Conservation (phyloP, 1,140 invertebrate genomes). For the Orius insidiosus region DNA sequence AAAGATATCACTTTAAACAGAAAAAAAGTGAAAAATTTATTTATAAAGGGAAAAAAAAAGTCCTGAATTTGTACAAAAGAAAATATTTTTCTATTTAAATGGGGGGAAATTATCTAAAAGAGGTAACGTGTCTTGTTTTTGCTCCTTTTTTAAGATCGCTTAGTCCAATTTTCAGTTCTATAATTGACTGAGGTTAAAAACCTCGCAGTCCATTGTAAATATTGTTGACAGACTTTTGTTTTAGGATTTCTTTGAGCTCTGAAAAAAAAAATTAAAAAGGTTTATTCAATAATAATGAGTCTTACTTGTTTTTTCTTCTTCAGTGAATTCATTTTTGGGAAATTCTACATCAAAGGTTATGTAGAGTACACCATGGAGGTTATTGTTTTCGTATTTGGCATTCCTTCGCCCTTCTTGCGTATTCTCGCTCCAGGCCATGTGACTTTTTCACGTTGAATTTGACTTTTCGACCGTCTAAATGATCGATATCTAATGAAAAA, state of each 20-base stretch:
- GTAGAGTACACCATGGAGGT: slow-evolving; percentile 80
- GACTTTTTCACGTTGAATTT: slow-evolving; percentile 79
- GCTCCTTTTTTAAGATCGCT: neutral
- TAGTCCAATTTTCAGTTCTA: neutral
- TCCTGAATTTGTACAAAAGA: slow-evolving; percentile 2
- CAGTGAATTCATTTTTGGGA: slow-evolving; percentile 74
- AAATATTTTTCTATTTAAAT: neutral
- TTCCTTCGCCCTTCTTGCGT: slow-evolving; percentile 92
- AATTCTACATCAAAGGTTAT: slow-evolving; percentile 98
- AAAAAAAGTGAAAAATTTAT: neutral
- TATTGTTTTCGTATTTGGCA: slow-evolving; percentile 99
- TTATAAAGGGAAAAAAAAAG: neutral
- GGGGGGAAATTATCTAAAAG: neutral
- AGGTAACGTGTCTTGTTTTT: neutral
- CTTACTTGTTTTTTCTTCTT: slow-evolving; percentile 73
- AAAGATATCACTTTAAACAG: neutral
- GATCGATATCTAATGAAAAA: slow-evolving; percentile 80
- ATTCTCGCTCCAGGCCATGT: slow-evolving; percentile 94
- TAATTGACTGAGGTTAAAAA: slow-evolving; percentile 20
- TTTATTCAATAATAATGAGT: neutral
- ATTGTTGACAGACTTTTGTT: slow-evolving; percentile 47
- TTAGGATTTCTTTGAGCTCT: slow-evolving; percentile 47
- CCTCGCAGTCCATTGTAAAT: slow-evolving; percentile 56
- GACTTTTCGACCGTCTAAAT: slow-evolving; percentile 91
- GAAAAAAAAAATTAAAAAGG: slow-evolving; percentile 27